phyloP scores from a whole-genome alignment of 2,113 vertebrate genomes.

The Canis aureus region DNA sequence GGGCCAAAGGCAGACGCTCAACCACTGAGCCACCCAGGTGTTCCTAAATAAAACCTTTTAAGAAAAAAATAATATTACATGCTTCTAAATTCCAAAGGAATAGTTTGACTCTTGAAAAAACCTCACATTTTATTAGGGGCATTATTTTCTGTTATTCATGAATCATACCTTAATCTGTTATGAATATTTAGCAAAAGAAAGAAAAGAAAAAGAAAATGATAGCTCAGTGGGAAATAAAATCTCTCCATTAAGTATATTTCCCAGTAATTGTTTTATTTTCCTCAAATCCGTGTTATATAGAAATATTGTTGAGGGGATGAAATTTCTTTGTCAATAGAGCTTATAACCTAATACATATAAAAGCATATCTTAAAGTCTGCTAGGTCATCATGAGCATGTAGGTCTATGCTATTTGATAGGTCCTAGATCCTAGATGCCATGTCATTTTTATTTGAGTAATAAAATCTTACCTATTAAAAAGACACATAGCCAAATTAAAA shows the following conservation, averaged over 20 bases:
- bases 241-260: neutral
- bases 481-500: neutral
- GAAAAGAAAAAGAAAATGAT: neutral
- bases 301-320: neutral
- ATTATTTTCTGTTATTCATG: neutral
- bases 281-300: neutral
- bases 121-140: neutral
- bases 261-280: neutral
- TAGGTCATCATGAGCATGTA: neutral
- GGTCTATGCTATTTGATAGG: neutral
- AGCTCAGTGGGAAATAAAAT: neutral
- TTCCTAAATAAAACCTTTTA: too few relatives aligned
- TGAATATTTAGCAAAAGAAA: neutral
- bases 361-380: neutral
- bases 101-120: neutral
- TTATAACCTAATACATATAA: neutral
- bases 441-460: neutral
- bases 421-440: neutral
- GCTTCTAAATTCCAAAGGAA: neutral
- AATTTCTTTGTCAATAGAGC: neutral
- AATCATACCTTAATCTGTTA: slow-evolving; percentile 27
- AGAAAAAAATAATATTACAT: neutral
- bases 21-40: too few relatives aligned
- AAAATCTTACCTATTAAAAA: neutral
- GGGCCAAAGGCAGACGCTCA: too few relatives aligned